Conservation (phyloP, 2,113 vertebrate genomes). For the Pygoscelis antarcticus region DNA sequence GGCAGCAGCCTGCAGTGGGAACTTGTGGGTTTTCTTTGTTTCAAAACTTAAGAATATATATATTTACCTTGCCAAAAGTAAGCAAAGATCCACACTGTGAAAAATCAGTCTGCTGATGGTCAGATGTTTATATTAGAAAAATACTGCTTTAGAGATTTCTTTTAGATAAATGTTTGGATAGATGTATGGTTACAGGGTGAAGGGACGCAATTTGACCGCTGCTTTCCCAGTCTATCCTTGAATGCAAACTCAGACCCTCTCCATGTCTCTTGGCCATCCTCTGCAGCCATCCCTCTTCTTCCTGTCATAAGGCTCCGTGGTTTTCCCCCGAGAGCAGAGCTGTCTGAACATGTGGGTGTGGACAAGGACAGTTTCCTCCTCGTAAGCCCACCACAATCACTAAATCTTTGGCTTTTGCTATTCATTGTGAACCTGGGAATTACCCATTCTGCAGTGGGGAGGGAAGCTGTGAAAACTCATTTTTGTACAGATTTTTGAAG, state of each 20-base stretch:
- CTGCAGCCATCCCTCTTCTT: neutral
- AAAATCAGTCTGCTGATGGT: neutral
- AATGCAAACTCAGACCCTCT: neutral
- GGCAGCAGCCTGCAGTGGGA: neutral
- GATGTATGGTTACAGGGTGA: neutral
- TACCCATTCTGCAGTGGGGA: neutral
- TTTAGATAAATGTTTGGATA: neutral
- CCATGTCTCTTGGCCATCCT: neutral
- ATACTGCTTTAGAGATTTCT: neutral
- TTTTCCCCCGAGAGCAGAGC: neutral
- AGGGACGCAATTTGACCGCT: rapidly evolving
- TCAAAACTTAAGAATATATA: neutral
- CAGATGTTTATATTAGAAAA: neutral
- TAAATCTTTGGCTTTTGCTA: neutral
- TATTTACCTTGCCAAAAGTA: neutral
- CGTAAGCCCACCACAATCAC: neutral
- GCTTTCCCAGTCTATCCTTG: neutral
- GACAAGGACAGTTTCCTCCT: neutral
- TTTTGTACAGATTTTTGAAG: neutral
- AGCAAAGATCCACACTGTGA: neutral
- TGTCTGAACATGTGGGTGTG: neutral
- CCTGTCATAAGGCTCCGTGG: rapidly evolving
- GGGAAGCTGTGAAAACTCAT: neutral
- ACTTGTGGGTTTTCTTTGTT: neutral
- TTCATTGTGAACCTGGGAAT: neutral